Evolutionary conservation across 1,140 invertebrate species (phyloP), one percentile per base, ranked within the genome.

Genomic region (Solenopsis invicta): DNA sequence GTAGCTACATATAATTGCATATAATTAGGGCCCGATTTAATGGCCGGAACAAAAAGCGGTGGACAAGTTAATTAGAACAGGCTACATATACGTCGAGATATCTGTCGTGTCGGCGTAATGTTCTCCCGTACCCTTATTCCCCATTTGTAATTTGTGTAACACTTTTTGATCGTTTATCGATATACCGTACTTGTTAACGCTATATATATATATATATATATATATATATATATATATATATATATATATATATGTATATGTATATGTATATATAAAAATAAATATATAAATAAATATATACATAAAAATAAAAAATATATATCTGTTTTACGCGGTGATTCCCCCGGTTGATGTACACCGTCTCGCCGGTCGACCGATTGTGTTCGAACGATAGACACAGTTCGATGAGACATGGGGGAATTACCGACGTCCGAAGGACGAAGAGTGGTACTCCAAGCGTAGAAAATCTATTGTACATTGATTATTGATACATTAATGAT

Each of bases 391-490:
- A 54, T 61, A n/a, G 52, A 21, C 52, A 82, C 21, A 81, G 21
- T 50, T 82, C 80, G 80, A 29, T 78, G 82, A 48, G 13, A 66
- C 41, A 41, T 85, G 59, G 86, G 77, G 81, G 81, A 92, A 91
- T 87, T 86, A 87, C 82, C 64, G 67, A 59, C 77, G 86, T 87
- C 59, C 75, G 81, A 89, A 84, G 81, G 85, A 88, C 45, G 56
- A 89, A 69, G 91, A 90, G 59, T 74, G 90, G 93, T 92, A 94
- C 92, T 94, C 85, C 91, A 92, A 93, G 92, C 91, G 93, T 95
- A 95, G 94, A 92, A 90, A 92, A 93, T 95, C 92, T 95, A 95
- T 95, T 95, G 95, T 95, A 95, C 93, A 95, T 95, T 95, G 93
- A 94, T 95, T 95, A 95, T 95, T 95, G 94, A 95, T 94, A 95